Conservation (phyloP, 2,113 vertebrate genomes). For the Ranitomeya imitator region DNA sequence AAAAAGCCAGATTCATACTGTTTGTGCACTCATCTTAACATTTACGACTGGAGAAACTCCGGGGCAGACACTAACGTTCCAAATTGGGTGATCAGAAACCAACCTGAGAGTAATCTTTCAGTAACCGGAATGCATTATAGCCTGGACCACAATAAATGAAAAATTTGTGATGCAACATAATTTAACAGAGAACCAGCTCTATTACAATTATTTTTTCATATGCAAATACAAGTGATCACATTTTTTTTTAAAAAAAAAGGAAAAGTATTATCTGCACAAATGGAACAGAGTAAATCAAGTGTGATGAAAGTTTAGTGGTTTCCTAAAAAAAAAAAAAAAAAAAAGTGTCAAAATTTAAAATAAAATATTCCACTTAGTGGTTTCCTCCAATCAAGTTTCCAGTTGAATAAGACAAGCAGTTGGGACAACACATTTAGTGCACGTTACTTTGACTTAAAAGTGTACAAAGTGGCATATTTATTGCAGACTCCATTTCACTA, state of each 20-base stretch:
- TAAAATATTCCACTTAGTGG: background rate
- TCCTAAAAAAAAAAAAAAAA: background rate
- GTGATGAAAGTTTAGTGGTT: background rate
- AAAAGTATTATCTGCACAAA: background rate
- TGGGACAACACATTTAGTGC: background rate
- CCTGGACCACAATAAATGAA: background rate
- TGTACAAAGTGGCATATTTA: background rate
- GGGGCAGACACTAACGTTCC: no score
- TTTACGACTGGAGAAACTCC: no score
- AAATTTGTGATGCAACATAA: background rate
- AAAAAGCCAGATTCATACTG: no score
- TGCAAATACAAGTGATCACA: background rate
- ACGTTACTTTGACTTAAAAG: background rate
- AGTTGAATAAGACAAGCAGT: background rate
- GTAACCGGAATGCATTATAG: background rate
- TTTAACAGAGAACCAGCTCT: background rate
- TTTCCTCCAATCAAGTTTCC: background rate
- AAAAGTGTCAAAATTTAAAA: background rate
- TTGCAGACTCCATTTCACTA: background rate
- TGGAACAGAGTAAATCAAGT: background rate
- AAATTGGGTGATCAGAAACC: no score
- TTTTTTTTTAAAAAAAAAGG: background rate
- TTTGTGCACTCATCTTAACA: no score
- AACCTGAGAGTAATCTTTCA: no score
- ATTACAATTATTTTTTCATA: background rate